Base-by-base conservation (phyloP, 2,888 invertebrate species). In the Brachyptera risi region DNA sequence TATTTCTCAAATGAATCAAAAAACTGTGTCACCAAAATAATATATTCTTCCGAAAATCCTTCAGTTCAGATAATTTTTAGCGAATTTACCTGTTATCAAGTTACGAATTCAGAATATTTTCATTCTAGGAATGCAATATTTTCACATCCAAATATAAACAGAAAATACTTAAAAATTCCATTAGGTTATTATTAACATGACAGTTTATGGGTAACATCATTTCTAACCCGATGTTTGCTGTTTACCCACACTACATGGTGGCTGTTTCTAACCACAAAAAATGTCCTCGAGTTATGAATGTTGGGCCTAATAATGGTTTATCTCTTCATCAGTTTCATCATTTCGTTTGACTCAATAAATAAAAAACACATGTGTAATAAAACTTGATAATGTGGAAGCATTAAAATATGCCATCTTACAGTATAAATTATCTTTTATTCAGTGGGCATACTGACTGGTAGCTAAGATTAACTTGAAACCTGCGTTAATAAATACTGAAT, bases 281-380 rank as follows among this genome's bases (percentile, higher is more conserved):
- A 17, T 37, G 35, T 54, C 17, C 31, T 1, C 21, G 21, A 54
- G 54, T 54, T 54, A 37, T 54, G 37, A 13, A 23, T 21, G 24
- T 13, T 31, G n/a, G n/a, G n/a, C n/a, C n/a, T n/a, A n/a, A n/a
- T 3, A 51, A 15, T 51, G 50, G n/a, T 54, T 54, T 54, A 54
- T 54, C 54, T 54, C 54, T 54, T 54, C 54, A 54, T 54, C 54
- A 54, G 35, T 21, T 35, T 23, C 54, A 35, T 54, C 54, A 37
- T 54, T 17, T 19, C 17, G 35, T 51, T 17, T 21, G 35, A 54
- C 35, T 54, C 54, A 37, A 35, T 54, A 54, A 54, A 54, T 54
- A 35, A 35, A 19, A 54, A 37, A 54, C 17, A 19, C 35, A 37
- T 17, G 35, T 19, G 37, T 21, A 54, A 54, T 54, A 54, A 54